A percentile compares a stretch with the other conserved stretches of the same genome.
Evolutionary conservation across 2,113 vertebrate genomes (phyloP).

Genomic region (Amia ocellicauda): DNA sequence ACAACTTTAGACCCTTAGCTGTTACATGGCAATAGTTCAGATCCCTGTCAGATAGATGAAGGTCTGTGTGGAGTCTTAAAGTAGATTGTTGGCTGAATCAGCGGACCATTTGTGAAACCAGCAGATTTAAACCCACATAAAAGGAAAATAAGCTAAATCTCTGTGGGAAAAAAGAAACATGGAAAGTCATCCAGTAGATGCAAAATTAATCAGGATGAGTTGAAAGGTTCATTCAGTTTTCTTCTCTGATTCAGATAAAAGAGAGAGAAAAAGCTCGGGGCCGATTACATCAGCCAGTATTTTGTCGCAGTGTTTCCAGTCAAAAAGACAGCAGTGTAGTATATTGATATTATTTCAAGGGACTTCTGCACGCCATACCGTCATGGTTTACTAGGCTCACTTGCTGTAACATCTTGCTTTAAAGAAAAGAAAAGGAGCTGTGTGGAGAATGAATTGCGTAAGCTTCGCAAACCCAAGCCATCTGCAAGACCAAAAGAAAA

Average conservation of each 20-base stretch:
- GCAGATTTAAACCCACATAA: conserved; percentile 26
- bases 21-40: conserved; percentile 24
- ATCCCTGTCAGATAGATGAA: conserved; percentile 33
- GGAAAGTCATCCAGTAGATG: conserved; percentile 14
- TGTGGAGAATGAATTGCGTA: no score
- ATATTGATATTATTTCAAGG: conserved; percentile 12
- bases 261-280: neutral
- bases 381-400: conserved; percentile 12
- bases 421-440: neutral
- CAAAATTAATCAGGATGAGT: conserved; percentile 26
- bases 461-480: no score
- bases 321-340: neutral
- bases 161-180: conserved; percentile 28
- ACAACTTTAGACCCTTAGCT: conserved; percentile 11
- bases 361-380: conserved; percentile 7
- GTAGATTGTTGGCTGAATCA: neutral
- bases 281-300: conserved; percentile 26
- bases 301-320: conserved; percentile 18
- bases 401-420: conserved; percentile 22
- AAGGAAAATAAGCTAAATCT: conserved; percentile 26
- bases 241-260: conserved; percentile 8
- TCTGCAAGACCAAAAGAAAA: no score
- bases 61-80: conserved; percentile 2
- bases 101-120: conserved; percentile 23
- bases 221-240: conserved; percentile 23